Conservation (phyloP, 2,113 vertebrate genomes). For the Lophius piscatorius region DNA sequence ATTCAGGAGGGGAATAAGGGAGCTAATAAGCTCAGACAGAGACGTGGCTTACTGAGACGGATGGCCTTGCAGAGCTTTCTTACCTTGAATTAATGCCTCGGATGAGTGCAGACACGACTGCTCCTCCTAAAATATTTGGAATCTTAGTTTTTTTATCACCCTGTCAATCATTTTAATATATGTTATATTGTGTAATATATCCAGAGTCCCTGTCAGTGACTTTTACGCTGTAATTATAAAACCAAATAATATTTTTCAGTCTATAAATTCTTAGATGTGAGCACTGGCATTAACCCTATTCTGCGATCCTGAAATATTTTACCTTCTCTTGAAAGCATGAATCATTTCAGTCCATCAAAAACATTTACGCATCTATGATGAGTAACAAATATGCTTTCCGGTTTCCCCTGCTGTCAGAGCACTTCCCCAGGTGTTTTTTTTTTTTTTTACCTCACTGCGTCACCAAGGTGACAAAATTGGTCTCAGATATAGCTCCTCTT, state of each 20-base stretch:
- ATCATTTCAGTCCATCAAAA: slow-evolving; percentile 8
- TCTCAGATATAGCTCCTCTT: slow-evolving; percentile 41
- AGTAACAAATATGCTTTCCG: slow-evolving; percentile 19
- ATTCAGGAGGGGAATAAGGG: slow-evolving; percentile 41
- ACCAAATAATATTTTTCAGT: not conserved
- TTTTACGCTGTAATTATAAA: not conserved
- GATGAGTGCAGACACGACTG: slow-evolving; percentile 7
- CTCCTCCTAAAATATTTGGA: not conserved
- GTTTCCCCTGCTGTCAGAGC: slow-evolving; percentile 15
- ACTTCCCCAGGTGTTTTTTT: slow-evolving; percentile 23
- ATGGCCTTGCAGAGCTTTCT: slow-evolving; percentile 43
- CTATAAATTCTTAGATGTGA: not conserved
- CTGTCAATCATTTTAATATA: not conserved
- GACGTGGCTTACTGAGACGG: slow-evolving; percentile 29
- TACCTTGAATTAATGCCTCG: slow-evolving; percentile 26
- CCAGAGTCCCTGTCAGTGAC: too few species aligned
- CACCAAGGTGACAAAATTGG: slow-evolving; percentile 50
- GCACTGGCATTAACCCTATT: not conserved
- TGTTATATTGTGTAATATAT: slow-evolving; percentile 1
- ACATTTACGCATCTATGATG: slow-evolving; percentile 1
- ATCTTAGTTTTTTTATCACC: not conserved
- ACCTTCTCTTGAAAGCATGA: slow-evolving; percentile 11
- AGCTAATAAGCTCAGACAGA: slow-evolving; percentile 40
- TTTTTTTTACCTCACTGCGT: slow-evolving; percentile 30
- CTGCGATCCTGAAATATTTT: not conserved